A percentile compares a stretch with the other conserved stretches of the same genome.
Conservation (phyloP, 2,113 vertebrate genomes). For the Ramphastos sulfuratus region DNA sequence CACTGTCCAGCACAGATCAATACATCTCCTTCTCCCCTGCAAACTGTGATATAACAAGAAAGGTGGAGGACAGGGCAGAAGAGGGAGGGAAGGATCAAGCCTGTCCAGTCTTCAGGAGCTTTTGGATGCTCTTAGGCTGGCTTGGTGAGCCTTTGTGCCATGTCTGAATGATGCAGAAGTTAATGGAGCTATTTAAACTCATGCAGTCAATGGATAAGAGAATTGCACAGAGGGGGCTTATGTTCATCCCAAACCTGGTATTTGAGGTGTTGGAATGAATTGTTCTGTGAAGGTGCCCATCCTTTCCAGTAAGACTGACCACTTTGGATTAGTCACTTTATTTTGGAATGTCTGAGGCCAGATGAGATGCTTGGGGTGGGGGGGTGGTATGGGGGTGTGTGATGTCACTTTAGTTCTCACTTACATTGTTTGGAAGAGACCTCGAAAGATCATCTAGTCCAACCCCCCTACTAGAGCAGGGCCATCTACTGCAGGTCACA, state of each 20-base stretch:
- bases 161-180: not conserved
- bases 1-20: not conserved
- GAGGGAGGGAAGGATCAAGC: not conserved
- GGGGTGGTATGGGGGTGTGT: not conserved
- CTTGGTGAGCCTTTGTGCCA: not conserved
- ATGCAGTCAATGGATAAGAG: rapidly evolving
- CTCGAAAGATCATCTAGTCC: too few species aligned
- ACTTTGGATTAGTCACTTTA: not conserved
- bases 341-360: not conserved
- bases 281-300: not conserved
- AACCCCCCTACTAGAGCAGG: too few species aligned
- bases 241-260: not conserved
- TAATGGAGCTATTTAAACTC: not conserved
- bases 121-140: not conserved
- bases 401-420: not conserved
- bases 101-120: not conserved
- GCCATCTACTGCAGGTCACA: too few species aligned
- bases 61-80: not conserved
- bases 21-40: not conserved
- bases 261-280: not conserved
- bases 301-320: not conserved
- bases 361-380: not conserved
- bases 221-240: not conserved
- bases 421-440: not conserved
- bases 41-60: not conserved